These are phyloP conservation scores for Drosophila picticornis DNA, from an alignment of 2,888 invertebrate genomes.

Conservation along the genomic window DNA sequence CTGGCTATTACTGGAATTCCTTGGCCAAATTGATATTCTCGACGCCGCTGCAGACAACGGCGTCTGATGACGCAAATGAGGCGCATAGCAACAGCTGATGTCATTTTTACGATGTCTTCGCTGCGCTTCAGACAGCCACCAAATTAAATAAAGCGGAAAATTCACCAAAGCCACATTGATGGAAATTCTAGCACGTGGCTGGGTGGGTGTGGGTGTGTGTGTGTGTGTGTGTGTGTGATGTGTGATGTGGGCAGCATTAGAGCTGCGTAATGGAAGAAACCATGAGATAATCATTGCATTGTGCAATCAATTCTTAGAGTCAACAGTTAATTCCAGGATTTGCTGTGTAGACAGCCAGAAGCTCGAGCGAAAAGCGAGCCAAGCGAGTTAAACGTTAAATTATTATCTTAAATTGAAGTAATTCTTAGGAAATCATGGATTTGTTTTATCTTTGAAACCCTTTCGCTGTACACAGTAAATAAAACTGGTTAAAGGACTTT, in stretches of 20 bases:
- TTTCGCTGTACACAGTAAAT: background rate
- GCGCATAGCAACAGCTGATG: slow-evolving; percentile 56
- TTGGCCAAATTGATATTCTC: slow-evolving; percentile 39
- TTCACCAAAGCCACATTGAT: slow-evolving; percentile 61
- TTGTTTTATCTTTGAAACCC: background rate
- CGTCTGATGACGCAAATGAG: slow-evolving; percentile 68
- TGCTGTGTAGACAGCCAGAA: too few relatives aligned
- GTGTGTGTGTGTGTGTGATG: background rate
- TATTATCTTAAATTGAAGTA: background rate
- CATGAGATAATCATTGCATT: slow-evolving; percentile 27
- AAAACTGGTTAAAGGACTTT: background rate
- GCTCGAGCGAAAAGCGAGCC: too few relatives aligned
- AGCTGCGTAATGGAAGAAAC: background rate
- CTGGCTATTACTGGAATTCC: slow-evolving; percentile 26
- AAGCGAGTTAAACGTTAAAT: background rate
- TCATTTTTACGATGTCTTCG: slow-evolving; percentile 41
- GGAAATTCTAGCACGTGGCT: slow-evolving; percentile 71
- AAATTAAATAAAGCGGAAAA: slow-evolving; percentile 72
- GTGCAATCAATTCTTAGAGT: background rate
- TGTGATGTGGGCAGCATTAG: background rate
- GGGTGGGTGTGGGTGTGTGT: slow-evolving; percentile 8
- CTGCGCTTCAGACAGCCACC: slow-evolving; percentile 20
- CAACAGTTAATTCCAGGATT: background rate
- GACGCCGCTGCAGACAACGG: background rate
- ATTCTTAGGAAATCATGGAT: background rate